Evolutionary conservation across 2,888 invertebrate species (phyloP), one percentile per base, ranked within the genome.

Genomic region (Phaonia tiefii): DNA sequence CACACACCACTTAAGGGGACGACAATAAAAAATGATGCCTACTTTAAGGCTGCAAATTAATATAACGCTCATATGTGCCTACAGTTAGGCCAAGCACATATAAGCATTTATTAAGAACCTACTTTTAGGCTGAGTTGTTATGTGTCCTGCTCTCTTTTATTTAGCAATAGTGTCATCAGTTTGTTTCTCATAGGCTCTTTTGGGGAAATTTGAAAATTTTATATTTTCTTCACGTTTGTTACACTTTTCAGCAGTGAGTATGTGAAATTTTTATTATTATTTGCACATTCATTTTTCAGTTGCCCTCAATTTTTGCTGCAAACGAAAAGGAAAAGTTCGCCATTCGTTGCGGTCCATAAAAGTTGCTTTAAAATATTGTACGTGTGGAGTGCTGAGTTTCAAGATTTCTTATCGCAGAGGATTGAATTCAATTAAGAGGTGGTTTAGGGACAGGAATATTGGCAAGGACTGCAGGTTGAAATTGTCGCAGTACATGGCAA

Each of bases 141-240:
- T 13, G 13, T 44, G 2, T 44, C 44, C 10, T 44, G 44, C 13
- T 13, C 44, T 44, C 13, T 44, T 44, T 44, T 15, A 20, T 49
- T 15, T 15, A 49, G 49, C 20, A 49, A 66, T 31, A 51, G 65
- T 72, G 70, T 42, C 72, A 73, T 56, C 58, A 31, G 31, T 31
- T 31, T 31, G 3, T 8, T 31, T 31, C n/a, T n/a, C n/a, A n/a
- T 31, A 31, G 31, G 8, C 8, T 31, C 31, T 31, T 3, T 31
- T 31, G 31, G 8, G 13, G 44, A 1, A 8, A 44, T 22, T 11
- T 37, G 67, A 75, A 51, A 77, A 67, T 75, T 80, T 80, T 58
- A 72, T 78, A 63, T 81, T 70, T 81, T 72, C 71, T 74, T 70
- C 78, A 78, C 81, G 81, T 78, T 56, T 75, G 58, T 78, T 71